These are phyloP conservation scores for Diadema setosum DNA, from an alignment of 35 echinoderm and acorn worm genomes.

Conservation along the genomic window DNA sequence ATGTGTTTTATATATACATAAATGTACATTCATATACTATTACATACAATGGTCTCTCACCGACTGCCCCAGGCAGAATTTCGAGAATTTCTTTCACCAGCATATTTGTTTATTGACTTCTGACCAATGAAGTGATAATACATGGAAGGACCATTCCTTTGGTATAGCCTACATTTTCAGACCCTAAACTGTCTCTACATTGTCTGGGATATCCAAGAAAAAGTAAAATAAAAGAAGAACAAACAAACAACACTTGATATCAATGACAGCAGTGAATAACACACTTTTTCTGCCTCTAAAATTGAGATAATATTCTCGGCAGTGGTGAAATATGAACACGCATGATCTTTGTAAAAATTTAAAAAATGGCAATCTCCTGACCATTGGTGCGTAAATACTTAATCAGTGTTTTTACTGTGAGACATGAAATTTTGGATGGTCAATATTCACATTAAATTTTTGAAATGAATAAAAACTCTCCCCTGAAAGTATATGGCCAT, in stretches of 20 bases:
- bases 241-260: neutral
- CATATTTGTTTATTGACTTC: neutral
- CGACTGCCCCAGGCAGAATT: neutral
- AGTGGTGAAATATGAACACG: neutral
- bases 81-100: neutral
- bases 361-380: neutral
- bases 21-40: neutral
- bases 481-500: too few species aligned
- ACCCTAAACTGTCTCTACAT: neutral
- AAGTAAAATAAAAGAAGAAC: neutral
- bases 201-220: neutral
- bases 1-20: neutral
- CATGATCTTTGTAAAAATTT: neutral
- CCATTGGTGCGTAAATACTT: too few species aligned
- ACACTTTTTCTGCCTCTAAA: neutral
- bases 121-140: neutral
- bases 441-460: too few species aligned
- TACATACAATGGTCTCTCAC: neutral
- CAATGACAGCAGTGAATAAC: neutral
- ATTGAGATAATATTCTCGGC: neutral
- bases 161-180: neutral
- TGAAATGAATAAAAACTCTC: too few species aligned
- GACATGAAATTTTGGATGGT: too few species aligned
- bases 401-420: too few species aligned
- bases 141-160: neutral